Percentiles rank a stretch among this genome's conserved stretches.
These are phyloP conservation scores for Poeciliopsis gracilis DNA, from an alignment of 2,797 vertebrate species.

Conservation along the genomic window DNA sequence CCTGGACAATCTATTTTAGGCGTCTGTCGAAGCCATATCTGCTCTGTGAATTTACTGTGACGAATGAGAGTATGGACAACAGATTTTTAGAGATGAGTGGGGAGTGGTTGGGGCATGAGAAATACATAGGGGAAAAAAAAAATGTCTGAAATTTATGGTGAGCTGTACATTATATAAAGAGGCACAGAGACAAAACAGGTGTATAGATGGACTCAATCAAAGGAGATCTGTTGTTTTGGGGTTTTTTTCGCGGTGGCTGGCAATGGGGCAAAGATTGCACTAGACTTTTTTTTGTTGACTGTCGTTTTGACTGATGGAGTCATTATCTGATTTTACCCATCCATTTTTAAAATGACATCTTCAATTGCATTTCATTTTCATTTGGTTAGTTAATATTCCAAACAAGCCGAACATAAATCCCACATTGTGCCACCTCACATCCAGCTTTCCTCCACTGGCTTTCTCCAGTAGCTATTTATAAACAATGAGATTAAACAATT, in stretches of 20 bases:
- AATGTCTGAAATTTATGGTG: constrained; percentile 50
- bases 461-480: background rate
- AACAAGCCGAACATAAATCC: background rate
- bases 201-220: constrained; percentile 44
- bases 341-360: background rate
- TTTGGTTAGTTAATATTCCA: background rate
- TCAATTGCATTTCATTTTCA: background rate
- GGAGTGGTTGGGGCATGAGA: constrained; percentile 31
- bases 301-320: background rate
- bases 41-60: constrained; percentile 59
- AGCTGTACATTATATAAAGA: constrained; percentile 43
- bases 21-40: constrained; percentile 57
- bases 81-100: constrained; percentile 50
- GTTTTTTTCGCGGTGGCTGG: constrained; percentile 61
- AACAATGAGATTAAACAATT: background rate
- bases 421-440: background rate
- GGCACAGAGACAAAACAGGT: constrained; percentile 33
- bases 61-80: constrained; percentile 58
- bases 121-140: constrained; percentile 24
- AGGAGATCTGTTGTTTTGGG: too few species aligned
- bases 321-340: background rate
- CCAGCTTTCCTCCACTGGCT: background rate
- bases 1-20: constrained; percentile 62
- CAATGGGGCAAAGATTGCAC: constrained; percentile 53
- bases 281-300: background rate